A percentile compares a stretch with the other conserved stretches of the same genome.
Evolutionary conservation across 2,888 invertebrate species (phyloP).

Genomic region (Acronicta alni): DNA sequence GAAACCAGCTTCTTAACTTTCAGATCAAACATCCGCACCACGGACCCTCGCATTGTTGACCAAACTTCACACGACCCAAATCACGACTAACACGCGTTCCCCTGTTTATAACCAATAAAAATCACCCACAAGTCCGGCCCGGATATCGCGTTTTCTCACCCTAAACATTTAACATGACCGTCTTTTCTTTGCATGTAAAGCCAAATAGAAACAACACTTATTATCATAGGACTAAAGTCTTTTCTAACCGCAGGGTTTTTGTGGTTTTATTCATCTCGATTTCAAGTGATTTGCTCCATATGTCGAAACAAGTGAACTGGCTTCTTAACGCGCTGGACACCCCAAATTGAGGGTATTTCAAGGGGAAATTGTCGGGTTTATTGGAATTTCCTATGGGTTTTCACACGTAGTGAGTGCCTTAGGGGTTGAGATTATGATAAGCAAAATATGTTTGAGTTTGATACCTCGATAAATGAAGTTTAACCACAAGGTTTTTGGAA

Average conservation of each 20-base stretch:
- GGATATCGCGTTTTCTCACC: slow-evolving; percentile 85
- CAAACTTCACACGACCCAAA: slow-evolving; percentile 76
- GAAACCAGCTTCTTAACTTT: slow-evolving; percentile 62
- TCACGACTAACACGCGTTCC: slow-evolving; percentile 75
- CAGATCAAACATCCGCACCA: slow-evolving; percentile 68
- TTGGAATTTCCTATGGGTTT: slow-evolving; percentile 85
- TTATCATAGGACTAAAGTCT: slow-evolving; percentile 33
- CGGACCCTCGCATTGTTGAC: slow-evolving; percentile 75
- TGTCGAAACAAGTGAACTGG: slow-evolving; percentile 84
- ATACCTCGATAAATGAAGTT: slow-evolving; percentile 25
- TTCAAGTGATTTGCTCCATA: slow-evolving; percentile 82
- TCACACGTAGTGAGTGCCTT: slow-evolving; percentile 70
- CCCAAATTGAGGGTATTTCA: slow-evolving; percentile 81
- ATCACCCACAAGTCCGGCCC: slow-evolving; percentile 82
- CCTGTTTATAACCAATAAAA: slow-evolving; percentile 86
- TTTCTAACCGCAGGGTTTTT: slow-evolving; percentile 23
- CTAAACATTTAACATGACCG: slow-evolving; percentile 73
- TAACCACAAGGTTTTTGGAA: neutral
- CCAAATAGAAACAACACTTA: slow-evolving; percentile 51
- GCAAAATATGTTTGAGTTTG: slow-evolving; percentile 42
- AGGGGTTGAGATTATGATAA: slow-evolving; percentile 59
- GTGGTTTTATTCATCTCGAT: slow-evolving; percentile 66
- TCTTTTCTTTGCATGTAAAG: slow-evolving; percentile 42
- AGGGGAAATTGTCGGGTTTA: slow-evolving; percentile 82
- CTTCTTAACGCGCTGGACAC: slow-evolving; percentile 84